A percentile compares a stretch with the other conserved stretches of the same genome.
These are phyloP conservation scores for Xylota segnis DNA, from an alignment of 2,888 invertebrate species.

Conservation along the genomic window DNA sequence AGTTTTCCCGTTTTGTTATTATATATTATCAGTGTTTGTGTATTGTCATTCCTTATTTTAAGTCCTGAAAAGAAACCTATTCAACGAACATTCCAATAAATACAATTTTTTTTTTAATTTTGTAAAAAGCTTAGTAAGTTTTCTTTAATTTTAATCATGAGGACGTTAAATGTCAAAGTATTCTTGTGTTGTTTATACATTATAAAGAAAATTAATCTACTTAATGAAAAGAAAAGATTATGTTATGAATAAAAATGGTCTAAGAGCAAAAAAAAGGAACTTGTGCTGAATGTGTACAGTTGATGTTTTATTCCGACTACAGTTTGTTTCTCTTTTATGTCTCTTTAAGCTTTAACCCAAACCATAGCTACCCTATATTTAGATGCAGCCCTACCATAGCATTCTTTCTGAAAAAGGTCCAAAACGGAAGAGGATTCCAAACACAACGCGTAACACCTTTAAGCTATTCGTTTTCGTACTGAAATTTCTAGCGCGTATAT, in stretches of 20 bases:
- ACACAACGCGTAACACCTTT: no score
- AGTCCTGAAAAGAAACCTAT: slow-evolving; percentile 5
- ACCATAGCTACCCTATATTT: no score
- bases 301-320: background rate
- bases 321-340: no score
- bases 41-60: slow-evolving; percentile 33
- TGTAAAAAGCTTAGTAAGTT: slow-evolving; percentile 37
- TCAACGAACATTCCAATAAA: slow-evolving; percentile 52
- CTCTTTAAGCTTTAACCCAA: no score
- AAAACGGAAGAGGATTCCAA: no score
- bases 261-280: background rate
- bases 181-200: slow-evolving; percentile 46
- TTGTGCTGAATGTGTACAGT: background rate
- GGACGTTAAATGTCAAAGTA: slow-evolving; percentile 29
- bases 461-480: no score
- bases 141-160: slow-evolving; percentile 27
- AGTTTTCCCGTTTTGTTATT: slow-evolving; percentile 22
- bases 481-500: no score
- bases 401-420: no score
- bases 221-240: slow-evolving; percentile 36
- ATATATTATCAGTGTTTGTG: slow-evolving; percentile 31
- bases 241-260: slow-evolving; percentile 17
- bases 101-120: slow-evolving; percentile 19
- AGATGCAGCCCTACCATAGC: no score
- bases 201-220: slow-evolving; percentile 1